phyloP scores from a whole-genome alignment of 1,140 invertebrate species.

The Hycleus phaleratus region DNA sequence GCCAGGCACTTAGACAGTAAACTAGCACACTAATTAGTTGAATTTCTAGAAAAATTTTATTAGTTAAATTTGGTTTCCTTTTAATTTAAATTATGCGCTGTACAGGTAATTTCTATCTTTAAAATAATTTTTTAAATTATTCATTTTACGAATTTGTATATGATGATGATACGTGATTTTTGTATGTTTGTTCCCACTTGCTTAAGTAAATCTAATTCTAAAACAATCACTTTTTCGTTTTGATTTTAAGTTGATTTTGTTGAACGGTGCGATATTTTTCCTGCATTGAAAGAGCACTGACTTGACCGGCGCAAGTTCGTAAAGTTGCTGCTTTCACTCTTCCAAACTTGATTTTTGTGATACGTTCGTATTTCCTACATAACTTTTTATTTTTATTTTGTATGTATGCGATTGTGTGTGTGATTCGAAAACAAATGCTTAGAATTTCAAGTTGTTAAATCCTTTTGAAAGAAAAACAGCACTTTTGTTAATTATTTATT shows the following conservation, averaged over 20 bases:
- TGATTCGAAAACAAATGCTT: too few species aligned
- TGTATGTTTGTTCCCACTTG: conserved; percentile 6
- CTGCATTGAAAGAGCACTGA: conserved; percentile 24
- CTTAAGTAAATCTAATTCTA: background rate
- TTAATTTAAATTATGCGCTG: too few species aligned
- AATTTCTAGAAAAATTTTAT: too few species aligned
- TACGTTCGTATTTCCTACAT: conserved; percentile 1
- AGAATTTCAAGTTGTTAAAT: background rate
- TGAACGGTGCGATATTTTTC: conserved; percentile 17
- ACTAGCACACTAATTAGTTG: too few species aligned
- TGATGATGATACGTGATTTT: background rate
- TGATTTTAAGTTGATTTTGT: conserved; percentile 16
- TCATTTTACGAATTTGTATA: conserved; percentile 4
- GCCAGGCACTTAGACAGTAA: too few species aligned
- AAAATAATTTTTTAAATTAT: conserved; percentile 1
- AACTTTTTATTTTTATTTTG: too few species aligned
- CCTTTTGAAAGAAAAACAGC: background rate
- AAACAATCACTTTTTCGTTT: conserved; percentile 7
- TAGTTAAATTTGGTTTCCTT: too few species aligned
- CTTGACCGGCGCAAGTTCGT: conserved; percentile 31
- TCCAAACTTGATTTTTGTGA: conserved; percentile 12
- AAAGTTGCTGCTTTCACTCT: conserved; percentile 19
- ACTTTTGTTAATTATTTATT: background rate
- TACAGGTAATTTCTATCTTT: too few species aligned
- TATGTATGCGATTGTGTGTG: too few species aligned